Conservation (phyloP, 2,888 invertebrate species). For the Schizotus pectinicornis region DNA sequence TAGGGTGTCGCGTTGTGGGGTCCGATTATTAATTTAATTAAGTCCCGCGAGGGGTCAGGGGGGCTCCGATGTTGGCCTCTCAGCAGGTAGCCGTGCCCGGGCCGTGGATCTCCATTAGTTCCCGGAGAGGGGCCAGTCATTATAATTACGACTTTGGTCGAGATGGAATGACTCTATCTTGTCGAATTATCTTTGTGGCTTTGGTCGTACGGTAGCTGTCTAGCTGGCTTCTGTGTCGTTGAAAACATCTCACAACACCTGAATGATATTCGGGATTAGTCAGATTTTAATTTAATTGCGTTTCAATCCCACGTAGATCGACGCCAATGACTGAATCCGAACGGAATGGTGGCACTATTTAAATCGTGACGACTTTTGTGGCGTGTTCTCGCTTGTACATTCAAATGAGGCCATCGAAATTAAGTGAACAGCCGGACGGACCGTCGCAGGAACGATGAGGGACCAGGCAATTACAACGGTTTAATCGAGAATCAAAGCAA, state of each 20-base stretch:
- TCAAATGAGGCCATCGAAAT: neutral
- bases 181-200: constrained; percentile 29
- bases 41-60: neutral
- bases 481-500: too few species aligned
- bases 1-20: neutral
- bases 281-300: constrained; percentile 27
- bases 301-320: constrained; percentile 17
- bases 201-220: constrained; percentile 26
- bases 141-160: constrained; percentile 44
- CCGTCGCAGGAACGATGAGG: neutral
- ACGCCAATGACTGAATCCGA: constrained; percentile 11
- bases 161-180: constrained; percentile 45
- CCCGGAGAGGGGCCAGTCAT: constrained; percentile 43
- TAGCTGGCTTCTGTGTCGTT: constrained; percentile 28
- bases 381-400: neutral
- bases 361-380: neutral
- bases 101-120: constrained; percentile 44
- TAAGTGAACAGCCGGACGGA: neutral
- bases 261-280: constrained; percentile 20
- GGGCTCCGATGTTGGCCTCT: neutral
- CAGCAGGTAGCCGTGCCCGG: constrained; percentile 2
- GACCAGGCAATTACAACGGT: too few species aligned
- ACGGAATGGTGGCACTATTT: neutral
- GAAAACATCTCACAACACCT: constrained; percentile 15
- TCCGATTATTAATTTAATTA: too few species aligned